Percentiles rank a stretch among this genome's conserved stretches.
Conservation (phyloP, 30 jellyfish, hydroid and myxozoan species). For the Aurelia aurita region DNA sequence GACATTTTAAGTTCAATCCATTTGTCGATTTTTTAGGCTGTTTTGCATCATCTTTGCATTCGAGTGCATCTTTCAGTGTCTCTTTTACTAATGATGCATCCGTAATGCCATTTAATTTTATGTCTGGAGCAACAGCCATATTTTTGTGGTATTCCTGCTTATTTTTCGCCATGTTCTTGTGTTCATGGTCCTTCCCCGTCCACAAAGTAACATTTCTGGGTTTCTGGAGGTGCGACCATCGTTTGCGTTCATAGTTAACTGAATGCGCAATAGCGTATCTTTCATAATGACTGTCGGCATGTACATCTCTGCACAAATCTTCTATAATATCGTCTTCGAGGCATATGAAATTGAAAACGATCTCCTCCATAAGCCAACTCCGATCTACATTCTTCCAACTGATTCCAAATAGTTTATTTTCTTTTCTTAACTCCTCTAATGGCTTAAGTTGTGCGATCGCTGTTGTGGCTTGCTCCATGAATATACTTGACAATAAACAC, state of each 20-base stretch:
- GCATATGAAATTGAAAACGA: constrained; percentile 57
- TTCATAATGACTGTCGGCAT: constrained; percentile 33
- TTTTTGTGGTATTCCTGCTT: neutral
- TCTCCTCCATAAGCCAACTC: constrained; percentile 63
- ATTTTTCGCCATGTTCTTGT: neutral
- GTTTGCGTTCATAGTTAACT: constrained; percentile 23
- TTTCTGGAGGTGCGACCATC: neutral
- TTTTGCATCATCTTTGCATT: neutral
- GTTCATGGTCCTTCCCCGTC: neutral
- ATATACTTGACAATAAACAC: too few relatives aligned
- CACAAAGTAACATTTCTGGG: neutral
- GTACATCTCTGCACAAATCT: constrained; percentile 67
- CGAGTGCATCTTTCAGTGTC: too few relatives aligned
- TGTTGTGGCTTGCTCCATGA: too few relatives aligned
- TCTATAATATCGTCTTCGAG: constrained; percentile 64
- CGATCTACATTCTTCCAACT: constrained; percentile 5
- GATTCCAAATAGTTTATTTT: neutral
- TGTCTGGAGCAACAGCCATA: neutral
- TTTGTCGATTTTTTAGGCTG: neutral
- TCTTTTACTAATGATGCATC: neutral
- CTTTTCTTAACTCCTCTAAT: too few relatives aligned
- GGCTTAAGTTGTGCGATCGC: too few relatives aligned
- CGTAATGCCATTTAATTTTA: neutral
- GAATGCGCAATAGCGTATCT: constrained; percentile 46
- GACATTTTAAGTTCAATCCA: neutral